These are phyloP conservation scores for Solenopsis invicta DNA, from an alignment of 1,140 invertebrate species.

Conservation along the genomic window DNA sequence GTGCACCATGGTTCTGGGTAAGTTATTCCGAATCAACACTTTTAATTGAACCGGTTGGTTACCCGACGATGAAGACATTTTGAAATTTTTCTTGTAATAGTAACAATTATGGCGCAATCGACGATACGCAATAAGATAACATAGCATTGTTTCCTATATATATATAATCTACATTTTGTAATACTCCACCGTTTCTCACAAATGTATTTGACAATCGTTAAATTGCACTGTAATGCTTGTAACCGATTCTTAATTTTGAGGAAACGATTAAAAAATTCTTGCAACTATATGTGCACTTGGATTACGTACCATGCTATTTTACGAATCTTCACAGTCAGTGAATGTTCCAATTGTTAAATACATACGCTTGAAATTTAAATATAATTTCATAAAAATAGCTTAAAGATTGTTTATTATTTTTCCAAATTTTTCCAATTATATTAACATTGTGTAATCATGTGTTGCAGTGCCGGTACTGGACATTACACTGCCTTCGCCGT, in stretches of 20 bases:
- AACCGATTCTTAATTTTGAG: neutral
- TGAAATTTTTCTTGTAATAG: neutral
- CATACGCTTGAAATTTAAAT: neutral
- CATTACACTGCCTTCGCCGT: conserved; percentile 95
- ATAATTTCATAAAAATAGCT: neutral
- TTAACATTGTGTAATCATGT: conserved; percentile 53
- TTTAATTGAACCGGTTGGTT: neutral
- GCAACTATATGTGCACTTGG: no score
- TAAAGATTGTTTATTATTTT: neutral
- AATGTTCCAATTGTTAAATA: conserved; percentile 4
- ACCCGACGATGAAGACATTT: neutral
- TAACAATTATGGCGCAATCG: neutral
- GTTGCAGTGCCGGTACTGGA: conserved; percentile 92
- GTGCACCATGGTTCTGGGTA: conserved; percentile 95
- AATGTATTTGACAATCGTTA: neutral
- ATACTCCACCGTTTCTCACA: neutral
- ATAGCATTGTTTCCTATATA: neutral
- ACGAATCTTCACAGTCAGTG: no score
- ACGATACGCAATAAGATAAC: conserved; percentile 44
- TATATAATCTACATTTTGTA: neutral
- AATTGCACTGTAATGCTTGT: neutral
- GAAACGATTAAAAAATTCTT: neutral
- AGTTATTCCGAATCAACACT: conserved; percentile 24
- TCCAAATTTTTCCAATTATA: neutral
- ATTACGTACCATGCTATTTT: neutral